Evolutionary conservation across 23 tunicate genomes (phyloP).

Genomic region (Styela clava): DNA sequence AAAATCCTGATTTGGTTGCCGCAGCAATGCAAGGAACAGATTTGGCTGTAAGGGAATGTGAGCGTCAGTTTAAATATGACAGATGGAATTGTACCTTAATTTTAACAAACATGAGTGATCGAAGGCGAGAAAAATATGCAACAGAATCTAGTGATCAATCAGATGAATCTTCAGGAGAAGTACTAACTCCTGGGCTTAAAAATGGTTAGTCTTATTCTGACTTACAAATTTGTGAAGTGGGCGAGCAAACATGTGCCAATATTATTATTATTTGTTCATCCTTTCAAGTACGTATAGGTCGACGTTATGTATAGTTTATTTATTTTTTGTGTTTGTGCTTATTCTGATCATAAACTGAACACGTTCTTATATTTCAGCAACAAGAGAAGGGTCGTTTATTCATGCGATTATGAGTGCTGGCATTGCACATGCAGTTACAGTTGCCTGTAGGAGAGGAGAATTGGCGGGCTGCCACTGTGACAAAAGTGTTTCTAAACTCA

Average conservation of each 20-base stretch:
- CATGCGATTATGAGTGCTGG: slow-evolving; percentile 31
- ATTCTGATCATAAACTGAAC: too few relatives aligned
- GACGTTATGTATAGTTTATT: too few relatives aligned
- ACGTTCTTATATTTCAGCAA: too few relatives aligned
- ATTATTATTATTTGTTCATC: too few relatives aligned
- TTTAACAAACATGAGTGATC: neutral
- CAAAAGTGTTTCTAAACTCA: slow-evolving; percentile 21
- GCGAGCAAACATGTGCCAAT: too few relatives aligned
- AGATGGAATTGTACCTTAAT: slow-evolving; percentile 32
- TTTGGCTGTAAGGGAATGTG: slow-evolving; percentile 14
- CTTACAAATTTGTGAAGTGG: too few relatives aligned
- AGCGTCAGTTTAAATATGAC: slow-evolving; percentile 28
- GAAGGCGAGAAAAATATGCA: neutral
- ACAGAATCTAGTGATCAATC: neutral
- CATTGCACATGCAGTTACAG: slow-evolving; percentile 20
- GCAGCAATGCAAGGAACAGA: slow-evolving; percentile 22
- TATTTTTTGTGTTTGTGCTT: too few relatives aligned
- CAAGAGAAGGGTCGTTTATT: slow-evolving; percentile 26
- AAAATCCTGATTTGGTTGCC: slow-evolving; percentile 22
- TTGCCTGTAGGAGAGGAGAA: slow-evolving; percentile 18
- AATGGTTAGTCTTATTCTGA: too few relatives aligned
- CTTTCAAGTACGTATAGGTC: too few relatives aligned
- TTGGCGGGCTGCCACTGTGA: slow-evolving; percentile 27
- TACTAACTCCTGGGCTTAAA: neutral
- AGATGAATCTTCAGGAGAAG: neutral